These are phyloP conservation scores for Metacarcinus magister DNA, from an alignment of 2,888 invertebrate species.

Conservation along the genomic window DNA sequence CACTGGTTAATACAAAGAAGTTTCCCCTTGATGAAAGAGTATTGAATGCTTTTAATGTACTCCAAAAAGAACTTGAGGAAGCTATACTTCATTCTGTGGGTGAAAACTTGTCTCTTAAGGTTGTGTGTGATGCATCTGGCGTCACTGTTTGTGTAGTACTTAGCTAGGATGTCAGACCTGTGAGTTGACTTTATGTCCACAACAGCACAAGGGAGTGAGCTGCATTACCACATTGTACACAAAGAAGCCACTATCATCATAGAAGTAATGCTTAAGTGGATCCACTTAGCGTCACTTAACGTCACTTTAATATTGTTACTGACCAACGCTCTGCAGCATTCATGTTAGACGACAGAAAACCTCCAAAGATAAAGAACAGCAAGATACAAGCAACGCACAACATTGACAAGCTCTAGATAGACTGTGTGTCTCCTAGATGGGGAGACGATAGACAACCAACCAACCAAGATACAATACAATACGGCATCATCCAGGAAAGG, in stretches of 20 bases:
- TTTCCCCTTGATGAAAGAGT: conserved; percentile 18
- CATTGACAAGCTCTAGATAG: too few relatives aligned
- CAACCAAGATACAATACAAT: conserved; percentile 74
- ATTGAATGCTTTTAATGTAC: conserved; percentile 14
- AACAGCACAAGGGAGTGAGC: conserved; percentile 56
- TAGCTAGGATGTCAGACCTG: conserved; percentile 55
- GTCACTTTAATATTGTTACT: conserved; percentile 82
- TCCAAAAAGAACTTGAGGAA: neutral
- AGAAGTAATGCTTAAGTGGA: conserved; percentile 52
- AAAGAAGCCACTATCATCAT: conserved; percentile 69
- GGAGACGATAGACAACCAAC: too few relatives aligned
- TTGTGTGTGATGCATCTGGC: conserved; percentile 60
- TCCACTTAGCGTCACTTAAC: neutral
- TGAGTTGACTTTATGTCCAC: conserved; percentile 58
- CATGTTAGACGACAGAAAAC: conserved; percentile 76
- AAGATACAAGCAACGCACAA: conserved; percentile 57
- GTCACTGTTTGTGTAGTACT: conserved; percentile 44
- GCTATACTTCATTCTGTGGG: neutral
- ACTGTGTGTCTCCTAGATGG: too few relatives aligned
- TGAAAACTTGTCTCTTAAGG: conserved; percentile 57
- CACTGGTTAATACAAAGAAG: neutral
- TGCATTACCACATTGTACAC: conserved; percentile 57
- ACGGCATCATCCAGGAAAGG: conserved; percentile 78
- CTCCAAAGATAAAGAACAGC: conserved; percentile 82
- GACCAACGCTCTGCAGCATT: conserved; percentile 82